These are phyloP conservation scores for Drosophila maculinotata DNA, from an alignment of 2,888 invertebrate genomes.

Conservation along the genomic window DNA sequence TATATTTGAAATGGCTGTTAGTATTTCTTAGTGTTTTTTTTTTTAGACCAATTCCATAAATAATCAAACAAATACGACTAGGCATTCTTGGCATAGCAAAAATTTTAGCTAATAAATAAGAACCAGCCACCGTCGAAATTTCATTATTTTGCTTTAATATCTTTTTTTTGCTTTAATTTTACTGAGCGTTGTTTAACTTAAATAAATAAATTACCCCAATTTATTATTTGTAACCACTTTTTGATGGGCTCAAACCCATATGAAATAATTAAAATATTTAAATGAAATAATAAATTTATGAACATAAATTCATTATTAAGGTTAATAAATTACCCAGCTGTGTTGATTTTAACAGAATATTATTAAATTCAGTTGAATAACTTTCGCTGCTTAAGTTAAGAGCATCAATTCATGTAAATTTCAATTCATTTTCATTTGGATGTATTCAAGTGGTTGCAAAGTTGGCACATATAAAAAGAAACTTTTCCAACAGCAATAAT, in stretches of 20 bases:
- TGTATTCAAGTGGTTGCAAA: slow-evolving; percentile 2
- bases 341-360: neutral
- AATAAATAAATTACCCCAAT: neutral
- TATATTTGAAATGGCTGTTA: no score
- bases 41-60: slow-evolving; percentile 4
- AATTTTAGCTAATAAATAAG: slow-evolving; percentile 11
- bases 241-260: no score
- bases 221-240: neutral
- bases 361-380: neutral
- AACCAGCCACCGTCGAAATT: no score
- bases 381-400: neutral
- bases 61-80: neutral
- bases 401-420: neutral
- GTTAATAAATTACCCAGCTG: no score
- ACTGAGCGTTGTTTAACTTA: neutral
- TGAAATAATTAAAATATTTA: neutral
- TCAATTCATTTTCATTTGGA: neutral
- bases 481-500: neutral
- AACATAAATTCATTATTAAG: neutral
- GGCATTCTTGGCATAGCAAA: neutral
- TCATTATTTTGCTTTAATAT: no score
- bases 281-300: neutral
- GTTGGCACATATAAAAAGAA: slow-evolving; percentile 2
- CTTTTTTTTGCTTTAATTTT: neutral
- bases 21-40: no score